phyloP scores from a whole-genome alignment of 2,888 invertebrate genomes.

The Rhagonycha lutea region DNA sequence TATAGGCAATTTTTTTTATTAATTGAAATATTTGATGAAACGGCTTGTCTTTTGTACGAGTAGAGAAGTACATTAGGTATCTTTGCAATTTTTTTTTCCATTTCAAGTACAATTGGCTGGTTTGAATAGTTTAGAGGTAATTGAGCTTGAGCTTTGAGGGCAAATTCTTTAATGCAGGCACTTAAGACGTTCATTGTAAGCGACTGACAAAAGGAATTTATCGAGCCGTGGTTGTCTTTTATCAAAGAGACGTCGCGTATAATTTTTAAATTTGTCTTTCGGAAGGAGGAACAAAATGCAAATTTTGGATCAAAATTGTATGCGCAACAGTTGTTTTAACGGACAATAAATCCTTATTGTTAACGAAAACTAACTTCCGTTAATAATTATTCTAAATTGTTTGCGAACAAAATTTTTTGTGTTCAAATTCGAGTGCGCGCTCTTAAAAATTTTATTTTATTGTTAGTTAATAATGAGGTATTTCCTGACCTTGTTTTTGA shows the following conservation, averaged over 20 bases:
- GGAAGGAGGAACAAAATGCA: not conserved
- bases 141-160: not conserved
- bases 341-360: not conserved
- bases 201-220: not conserved
- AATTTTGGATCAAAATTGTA: not conserved
- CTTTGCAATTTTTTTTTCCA: not conserved
- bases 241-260: not conserved
- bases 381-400: constrained; percentile 5
- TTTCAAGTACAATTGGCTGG: not conserved
- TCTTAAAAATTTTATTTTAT: not conserved
- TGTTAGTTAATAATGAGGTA: not conserved
- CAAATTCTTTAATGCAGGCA: not conserved
- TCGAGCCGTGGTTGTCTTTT: not conserved
- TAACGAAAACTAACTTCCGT: not conserved
- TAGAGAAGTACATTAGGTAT: not conserved
- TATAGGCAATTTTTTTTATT: constrained; percentile 12
- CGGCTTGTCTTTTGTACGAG: not conserved
- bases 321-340: not conserved
- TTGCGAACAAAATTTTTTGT: not conserved
- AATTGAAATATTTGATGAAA: constrained; percentile 7
- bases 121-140: constrained; percentile 3
- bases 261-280: not conserved
- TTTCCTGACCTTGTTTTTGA: not conserved
- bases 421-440: not conserved
- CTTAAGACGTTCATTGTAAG: not conserved